Base-by-base conservation (phyloP, 2,113 vertebrate genomes). In the Sinocyclocheilus anophthalmus region DNA sequence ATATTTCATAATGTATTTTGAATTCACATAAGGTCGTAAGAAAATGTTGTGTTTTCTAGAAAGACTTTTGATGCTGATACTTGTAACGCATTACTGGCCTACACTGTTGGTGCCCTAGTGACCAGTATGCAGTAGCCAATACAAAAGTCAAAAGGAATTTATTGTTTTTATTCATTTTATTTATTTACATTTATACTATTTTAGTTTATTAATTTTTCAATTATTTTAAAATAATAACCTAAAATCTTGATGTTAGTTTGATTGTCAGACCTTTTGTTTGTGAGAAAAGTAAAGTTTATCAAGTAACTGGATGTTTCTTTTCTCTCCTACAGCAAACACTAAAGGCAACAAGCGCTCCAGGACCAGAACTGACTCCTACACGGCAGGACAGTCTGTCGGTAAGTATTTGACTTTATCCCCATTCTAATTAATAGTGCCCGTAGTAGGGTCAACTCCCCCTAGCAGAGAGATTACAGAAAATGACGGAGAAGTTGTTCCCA, bases 311-410 rank as follows among this genome's bases (percentile, higher is more conserved):
- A 84, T 48, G 1, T 85, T 30, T 10, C 57, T 48, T 86, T 4
- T 84, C n/a, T 84, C 22, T 3, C 73, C 83, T 90, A 50, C 94
- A 99, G 98, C 98, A 67, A 99, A 97, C 90, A 97, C 96, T 76
- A 99, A 99, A 94, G 97, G 96, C 88, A 99, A 95, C 88, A 99
- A 99, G 90, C 96, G 97, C 7, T 99, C 98, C 12, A 94, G 97
- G 61, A 99, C 97, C 39, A 94, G 98, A 89, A 99, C 97, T 1
- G 98, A 99, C 90, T 99, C 98, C 79, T 99, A 99, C 94, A 97
- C 97, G 2, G 96, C 97, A 0, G 95, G 97, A 90, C 98, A 99
- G 93, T 99, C 98, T 90, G 97, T 98, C 76, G 98, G 97, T 98
- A 87, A 94, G 97, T 96, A 48, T 85, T 20, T 76, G 16, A 24